Conservation (phyloP, 1,140 invertebrate genomes). For the Diprion similis region DNA sequence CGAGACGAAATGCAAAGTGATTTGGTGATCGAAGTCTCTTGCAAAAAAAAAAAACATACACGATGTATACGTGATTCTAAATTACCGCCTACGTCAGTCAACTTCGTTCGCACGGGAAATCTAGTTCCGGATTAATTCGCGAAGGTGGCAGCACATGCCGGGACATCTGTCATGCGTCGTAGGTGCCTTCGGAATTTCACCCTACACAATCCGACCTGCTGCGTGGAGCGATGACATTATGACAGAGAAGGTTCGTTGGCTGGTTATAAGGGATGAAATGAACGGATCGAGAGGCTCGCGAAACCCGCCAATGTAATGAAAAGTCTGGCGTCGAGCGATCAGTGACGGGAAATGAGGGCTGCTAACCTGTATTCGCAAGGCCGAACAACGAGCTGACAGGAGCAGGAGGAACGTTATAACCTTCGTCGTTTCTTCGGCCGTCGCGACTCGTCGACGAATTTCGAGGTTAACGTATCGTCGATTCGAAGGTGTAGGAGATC, state of each 20-base stretch:
- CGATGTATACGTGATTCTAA: background rate
- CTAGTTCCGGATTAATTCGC: background rate
- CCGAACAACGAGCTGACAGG: too few relatives aligned
- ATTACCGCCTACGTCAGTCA: background rate
- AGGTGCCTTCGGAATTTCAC: background rate
- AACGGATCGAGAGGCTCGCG: too few relatives aligned
- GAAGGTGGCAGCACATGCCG: background rate
- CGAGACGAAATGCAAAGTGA: background rate
- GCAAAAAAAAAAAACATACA: background rate
- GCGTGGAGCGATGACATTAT: too few relatives aligned
- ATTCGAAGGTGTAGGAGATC: background rate
- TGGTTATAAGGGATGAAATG: too few relatives aligned
- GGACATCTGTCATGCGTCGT: conserved; percentile 8
- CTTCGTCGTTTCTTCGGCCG: too few relatives aligned
- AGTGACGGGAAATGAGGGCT: too few relatives aligned
- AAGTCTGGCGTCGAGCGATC: too few relatives aligned
- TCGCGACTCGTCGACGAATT: background rate
- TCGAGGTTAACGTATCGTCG: background rate
- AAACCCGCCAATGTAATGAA: too few relatives aligned
- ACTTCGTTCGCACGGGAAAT: background rate
- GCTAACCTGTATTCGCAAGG: too few relatives aligned
- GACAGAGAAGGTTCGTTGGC: too few relatives aligned
- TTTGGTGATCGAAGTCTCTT: background rate
- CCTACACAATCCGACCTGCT: too few relatives aligned
- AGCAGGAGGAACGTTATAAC: too few relatives aligned